Evolutionary conservation across 2,113 vertebrate genomes (phyloP).

Genomic region (Plectropomus leopardus): DNA sequence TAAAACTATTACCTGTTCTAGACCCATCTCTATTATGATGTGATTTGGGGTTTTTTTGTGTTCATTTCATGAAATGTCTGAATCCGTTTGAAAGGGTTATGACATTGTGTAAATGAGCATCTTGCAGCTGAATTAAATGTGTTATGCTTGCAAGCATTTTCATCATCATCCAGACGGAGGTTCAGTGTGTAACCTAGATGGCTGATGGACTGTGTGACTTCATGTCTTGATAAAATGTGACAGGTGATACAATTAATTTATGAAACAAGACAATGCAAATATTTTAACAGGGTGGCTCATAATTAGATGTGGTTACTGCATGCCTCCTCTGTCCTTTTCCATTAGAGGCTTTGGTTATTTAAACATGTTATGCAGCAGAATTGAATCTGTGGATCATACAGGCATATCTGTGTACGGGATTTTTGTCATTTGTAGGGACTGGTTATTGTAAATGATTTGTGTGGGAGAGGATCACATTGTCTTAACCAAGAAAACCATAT

Average conservation of each 20-base stretch:
- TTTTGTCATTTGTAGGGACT: neutral
- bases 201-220: slow-evolving; percentile 58
- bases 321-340: slow-evolving; percentile 29
- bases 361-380: neutral
- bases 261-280: slow-evolving; percentile 61
- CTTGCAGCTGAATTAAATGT: slow-evolving; percentile 46
- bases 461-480: neutral
- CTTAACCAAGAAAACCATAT: neutral
- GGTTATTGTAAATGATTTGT: neutral
- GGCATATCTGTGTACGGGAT: neutral
- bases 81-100: slow-evolving; percentile 4
- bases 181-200: slow-evolving; percentile 46
- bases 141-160: slow-evolving; percentile 49
- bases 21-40: neutral
- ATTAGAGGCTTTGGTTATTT: slow-evolving; percentile 32
- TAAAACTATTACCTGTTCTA: neutral
- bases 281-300: slow-evolving; percentile 44
- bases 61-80: slow-evolving; percentile 1
- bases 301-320: slow-evolving; percentile 19
- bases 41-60: neutral
- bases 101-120: slow-evolving; percentile 51
- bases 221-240: slow-evolving; percentile 55
- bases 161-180: slow-evolving; percentile 49
- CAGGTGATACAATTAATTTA: slow-evolving; percentile 60
- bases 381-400: neutral